Evolutionary conservation across 2,888 invertebrate genomes (phyloP), one percentile per base, ranked within the genome.

Genomic region (Pachymerium ferrugineum): DNA sequence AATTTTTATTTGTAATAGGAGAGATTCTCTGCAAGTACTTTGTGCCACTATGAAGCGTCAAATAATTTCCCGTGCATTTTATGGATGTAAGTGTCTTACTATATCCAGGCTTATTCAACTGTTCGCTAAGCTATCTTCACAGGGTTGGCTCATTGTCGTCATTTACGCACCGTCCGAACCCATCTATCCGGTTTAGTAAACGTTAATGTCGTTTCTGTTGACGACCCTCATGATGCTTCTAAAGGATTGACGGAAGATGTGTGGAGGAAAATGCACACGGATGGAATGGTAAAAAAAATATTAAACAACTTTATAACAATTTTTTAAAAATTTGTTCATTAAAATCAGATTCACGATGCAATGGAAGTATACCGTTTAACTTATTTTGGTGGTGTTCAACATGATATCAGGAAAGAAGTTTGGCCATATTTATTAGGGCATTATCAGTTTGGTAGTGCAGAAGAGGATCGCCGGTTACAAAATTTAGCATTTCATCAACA

Each of bases 1-100:
- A n/a, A n/a, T n/a, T n/a, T n/a, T n/a, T n/a, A n/a, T n/a, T n/a
- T n/a, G n/a, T n/a, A 16, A 12, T 25, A 62, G 62, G 25, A 86
- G 86, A 75, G 83, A 83, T 74, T 85, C 87, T 62, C 84, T 89
- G 76, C 85, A 91, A 81, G 85, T 93, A 79, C 91, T 97, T 10
- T 97, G 96, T 85, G 92, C 93, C 81, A 94, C 94, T 0, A 97
- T 97, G 96, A 90, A 91, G 76, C 88, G 92, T 12, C 96, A 97
- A 84, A 96, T 97, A 75, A 92, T 96, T 77, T 95, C 95, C 0
- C 86, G 97, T 75, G 97, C 97, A 14, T 97, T 97, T 83, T 96
- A 96, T 82, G 97, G 97, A 70, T 97, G 96, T 85, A 80, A 83
- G 83, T 76, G 71, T 38, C 31, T 28, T n/a, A 22, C 6, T 31